A percentile compares a stretch with the other conserved stretches of the same genome.
These are phyloP conservation scores for Zingel zingel DNA, from an alignment of 2,113 vertebrate genomes.

Conservation along the genomic window DNA sequence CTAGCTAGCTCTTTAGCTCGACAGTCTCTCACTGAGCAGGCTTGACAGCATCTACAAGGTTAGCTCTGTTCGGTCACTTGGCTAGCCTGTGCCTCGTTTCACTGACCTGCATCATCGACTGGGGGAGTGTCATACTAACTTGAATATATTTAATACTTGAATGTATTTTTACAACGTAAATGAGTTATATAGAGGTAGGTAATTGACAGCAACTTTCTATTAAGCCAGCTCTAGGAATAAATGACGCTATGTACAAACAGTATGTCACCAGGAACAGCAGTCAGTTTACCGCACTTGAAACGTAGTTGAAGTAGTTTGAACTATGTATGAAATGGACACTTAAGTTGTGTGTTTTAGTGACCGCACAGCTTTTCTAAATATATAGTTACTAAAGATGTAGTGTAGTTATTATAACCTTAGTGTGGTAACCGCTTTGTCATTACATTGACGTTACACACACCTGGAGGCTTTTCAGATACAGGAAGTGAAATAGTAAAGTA, in stretches of 20 bases:
- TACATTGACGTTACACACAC: background rate
- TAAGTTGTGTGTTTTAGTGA: background rate
- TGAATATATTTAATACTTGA: background rate
- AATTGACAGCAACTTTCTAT: background rate
- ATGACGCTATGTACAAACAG: background rate
- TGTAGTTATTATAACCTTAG: background rate
- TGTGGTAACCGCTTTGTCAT: background rate
- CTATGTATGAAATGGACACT: background rate
- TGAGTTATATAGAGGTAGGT: background rate
- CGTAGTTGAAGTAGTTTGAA: background rate
- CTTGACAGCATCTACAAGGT: slow-evolving; percentile 64
- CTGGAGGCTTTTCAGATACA: slow-evolving; percentile 7
- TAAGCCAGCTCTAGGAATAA: background rate
- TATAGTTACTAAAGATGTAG: background rate
- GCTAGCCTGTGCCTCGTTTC: slow-evolving; percentile 51
- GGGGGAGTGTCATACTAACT: background rate
- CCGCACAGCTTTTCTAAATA: background rate
- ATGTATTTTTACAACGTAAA: background rate
- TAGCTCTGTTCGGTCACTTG: slow-evolving; percentile 50
- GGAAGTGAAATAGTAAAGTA: slow-evolving; percentile 22
- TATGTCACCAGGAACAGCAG: background rate
- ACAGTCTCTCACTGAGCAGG: slow-evolving; percentile 12
- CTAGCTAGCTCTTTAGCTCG: slow-evolving; percentile 49
- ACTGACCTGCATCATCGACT: slow-evolving; percentile 18
- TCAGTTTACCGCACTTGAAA: background rate